These are phyloP conservation scores for Octodon degus DNA, from an alignment of 2,113 vertebrate genomes.

Conservation along the genomic window DNA sequence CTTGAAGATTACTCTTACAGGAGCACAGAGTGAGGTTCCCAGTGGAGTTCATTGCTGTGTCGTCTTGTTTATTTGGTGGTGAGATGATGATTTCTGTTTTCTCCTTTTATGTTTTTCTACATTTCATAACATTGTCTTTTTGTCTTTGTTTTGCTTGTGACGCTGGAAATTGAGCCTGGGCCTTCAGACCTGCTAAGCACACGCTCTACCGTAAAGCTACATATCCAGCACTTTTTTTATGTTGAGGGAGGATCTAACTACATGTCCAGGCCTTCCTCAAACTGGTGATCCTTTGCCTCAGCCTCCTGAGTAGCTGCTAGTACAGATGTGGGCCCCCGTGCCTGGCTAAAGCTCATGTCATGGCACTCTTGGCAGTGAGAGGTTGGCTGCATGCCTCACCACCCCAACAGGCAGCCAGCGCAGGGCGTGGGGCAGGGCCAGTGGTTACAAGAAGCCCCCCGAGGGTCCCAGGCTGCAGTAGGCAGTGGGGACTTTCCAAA, in stretches of 20 bases:
- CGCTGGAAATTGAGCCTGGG: background rate
- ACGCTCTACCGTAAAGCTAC: background rate
- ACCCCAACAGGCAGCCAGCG: background rate
- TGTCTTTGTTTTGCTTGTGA: background rate
- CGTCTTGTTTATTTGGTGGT: background rate
- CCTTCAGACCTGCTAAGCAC: background rate
- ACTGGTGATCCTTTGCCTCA: background rate
- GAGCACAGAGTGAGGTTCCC: background rate
- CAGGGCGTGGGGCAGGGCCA: background rate
- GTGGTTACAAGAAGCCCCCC: background rate
- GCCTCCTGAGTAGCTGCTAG: background rate
- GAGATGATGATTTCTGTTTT: background rate
- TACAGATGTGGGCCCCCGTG: background rate
- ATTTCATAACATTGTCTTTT: background rate
- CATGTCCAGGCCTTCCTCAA: background rate
- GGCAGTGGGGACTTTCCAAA: accelerated
- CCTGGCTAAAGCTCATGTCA: background rate
- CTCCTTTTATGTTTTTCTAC: background rate
- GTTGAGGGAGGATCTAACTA: background rate
- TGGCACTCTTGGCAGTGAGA: background rate
- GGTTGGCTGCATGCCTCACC: no score
- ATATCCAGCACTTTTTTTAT: background rate
- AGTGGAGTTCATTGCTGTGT: background rate
- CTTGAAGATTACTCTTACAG: background rate
- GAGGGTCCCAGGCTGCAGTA: accelerated